phyloP scores from a whole-genome alignment of 2,888 invertebrate genomes.

The Drosophila neoperkinsi region DNA sequence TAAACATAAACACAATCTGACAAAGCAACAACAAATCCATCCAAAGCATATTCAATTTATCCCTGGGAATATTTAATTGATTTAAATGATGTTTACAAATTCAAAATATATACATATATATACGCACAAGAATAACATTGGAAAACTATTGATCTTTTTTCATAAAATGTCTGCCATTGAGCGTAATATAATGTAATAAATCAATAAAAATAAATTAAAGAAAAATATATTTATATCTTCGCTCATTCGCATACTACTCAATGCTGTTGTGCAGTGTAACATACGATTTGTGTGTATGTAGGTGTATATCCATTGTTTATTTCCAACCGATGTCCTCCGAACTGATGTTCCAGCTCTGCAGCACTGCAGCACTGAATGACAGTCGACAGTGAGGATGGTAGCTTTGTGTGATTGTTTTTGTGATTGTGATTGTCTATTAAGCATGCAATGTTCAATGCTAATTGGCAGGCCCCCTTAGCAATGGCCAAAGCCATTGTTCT shows the following conservation, averaged over 20 bases:
- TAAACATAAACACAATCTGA: constrained; percentile 15
- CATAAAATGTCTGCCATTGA: neutral
- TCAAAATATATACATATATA: neutral
- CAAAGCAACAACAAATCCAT: constrained; percentile 2
- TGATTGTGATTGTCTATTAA: constrained; percentile 25
- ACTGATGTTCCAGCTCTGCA: neutral
- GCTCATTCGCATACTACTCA: neutral
- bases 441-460: constrained; percentile 22
- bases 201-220: neutral
- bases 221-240: neutral
- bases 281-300: neutral
- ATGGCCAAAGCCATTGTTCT: constrained; percentile 17
- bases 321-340: neutral
- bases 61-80: neutral
- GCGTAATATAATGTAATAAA: neutral
- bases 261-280: constrained; percentile 11
- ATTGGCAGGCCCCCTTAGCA: constrained; percentile 12
- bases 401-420: constrained; percentile 14
- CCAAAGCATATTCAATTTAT: neutral
- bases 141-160: neutral
- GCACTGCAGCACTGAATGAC: neutral
- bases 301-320: constrained; percentile 2
- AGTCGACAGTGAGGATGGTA: neutral
- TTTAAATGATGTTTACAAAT: neutral
- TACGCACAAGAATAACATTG: neutral